Percentiles rank a stretch among this genome's conserved stretches.
Conservation (phyloP, 2,888 invertebrate species). For the Platypus cylindrus region DNA sequence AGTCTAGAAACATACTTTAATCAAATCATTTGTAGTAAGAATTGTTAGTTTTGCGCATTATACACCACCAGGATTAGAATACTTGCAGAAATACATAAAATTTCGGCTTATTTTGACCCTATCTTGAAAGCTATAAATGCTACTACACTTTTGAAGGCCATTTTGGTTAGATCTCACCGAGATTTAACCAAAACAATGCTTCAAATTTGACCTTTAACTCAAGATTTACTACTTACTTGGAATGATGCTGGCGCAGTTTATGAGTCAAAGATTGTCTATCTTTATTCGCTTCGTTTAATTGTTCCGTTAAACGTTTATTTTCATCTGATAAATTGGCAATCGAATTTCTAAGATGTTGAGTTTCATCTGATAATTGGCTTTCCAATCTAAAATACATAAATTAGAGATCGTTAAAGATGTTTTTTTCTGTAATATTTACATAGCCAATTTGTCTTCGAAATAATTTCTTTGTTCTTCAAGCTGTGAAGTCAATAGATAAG, state of each 20-base stretch:
- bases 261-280: conserved; percentile 61
- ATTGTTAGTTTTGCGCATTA: not conserved
- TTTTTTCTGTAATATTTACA: conserved; percentile 21
- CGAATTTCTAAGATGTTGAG: conserved; percentile 36
- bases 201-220: not conserved
- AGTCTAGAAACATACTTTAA: conserved; percentile 40
- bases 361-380: conserved; percentile 29
- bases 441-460: conserved; percentile 70
- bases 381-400: conserved; percentile 23
- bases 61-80: no score
- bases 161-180: no score
- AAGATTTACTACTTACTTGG: conserved; percentile 42
- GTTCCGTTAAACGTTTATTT: conserved; percentile 33
- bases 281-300: conserved; percentile 41
- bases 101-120: no score
- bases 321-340: conserved; percentile 39
- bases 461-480: conserved; percentile 85
- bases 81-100: no score
- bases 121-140: no score
- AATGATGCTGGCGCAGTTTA: conserved; percentile 49
- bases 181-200: no score
- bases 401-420: not conserved
- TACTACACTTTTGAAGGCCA: no score
- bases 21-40: not conserved
- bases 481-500: conserved; percentile 89